phyloP scores from a whole-genome alignment of 2,888 invertebrate genomes.

The Amaurobius ferox region DNA sequence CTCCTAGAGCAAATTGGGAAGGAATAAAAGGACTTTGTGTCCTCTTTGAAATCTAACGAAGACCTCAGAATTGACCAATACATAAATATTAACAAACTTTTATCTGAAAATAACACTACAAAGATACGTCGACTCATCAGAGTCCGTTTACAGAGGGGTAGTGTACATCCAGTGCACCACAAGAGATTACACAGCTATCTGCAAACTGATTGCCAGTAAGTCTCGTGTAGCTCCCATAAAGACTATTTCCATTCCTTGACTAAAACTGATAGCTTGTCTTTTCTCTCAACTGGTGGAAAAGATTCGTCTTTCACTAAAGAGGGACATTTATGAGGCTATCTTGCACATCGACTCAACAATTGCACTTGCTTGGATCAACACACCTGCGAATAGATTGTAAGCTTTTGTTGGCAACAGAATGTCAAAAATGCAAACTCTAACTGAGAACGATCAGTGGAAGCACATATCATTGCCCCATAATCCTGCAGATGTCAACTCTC shows the following conservation, averaged over 20 bases:
- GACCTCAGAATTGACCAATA: neutral
- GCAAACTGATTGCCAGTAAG: neutral
- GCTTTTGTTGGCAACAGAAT: neutral
- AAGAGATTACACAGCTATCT: neutral
- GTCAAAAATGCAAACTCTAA: neutral
- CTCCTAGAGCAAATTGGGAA: neutral
- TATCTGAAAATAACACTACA: neutral
- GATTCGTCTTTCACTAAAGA: neutral
- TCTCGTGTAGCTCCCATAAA: conserved; percentile 4
- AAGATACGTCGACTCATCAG: neutral
- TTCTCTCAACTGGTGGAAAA: neutral
- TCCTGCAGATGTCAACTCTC: neutral
- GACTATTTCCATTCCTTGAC: neutral
- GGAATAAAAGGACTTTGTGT: neutral
- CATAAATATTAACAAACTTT: neutral
- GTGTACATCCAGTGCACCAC: neutral
- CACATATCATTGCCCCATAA: neutral
- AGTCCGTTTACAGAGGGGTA: neutral
- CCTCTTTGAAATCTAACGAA: neutral
- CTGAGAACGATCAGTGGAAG: neutral
- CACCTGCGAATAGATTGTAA: neutral
- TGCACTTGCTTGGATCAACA: neutral
- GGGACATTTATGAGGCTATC: neutral
- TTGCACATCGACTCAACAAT: neutral
- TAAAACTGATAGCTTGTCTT: conserved; percentile 1